Evolutionary conservation across 2,797 vertebrate genomes (phyloP).

Genomic region (Gallinago stenura): DNA sequence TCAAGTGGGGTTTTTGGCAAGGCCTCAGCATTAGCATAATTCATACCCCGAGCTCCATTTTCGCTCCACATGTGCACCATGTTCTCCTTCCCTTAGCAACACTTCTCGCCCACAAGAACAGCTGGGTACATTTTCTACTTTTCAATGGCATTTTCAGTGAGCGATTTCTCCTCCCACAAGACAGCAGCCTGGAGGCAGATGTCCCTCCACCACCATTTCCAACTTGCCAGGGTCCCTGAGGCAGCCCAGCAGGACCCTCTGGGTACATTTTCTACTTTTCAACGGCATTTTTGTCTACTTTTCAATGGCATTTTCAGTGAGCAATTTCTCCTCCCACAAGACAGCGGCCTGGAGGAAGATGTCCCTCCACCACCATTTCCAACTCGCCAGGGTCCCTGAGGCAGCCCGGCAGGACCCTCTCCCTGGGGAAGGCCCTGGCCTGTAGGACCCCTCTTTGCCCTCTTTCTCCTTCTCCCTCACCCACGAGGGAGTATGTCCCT

Average conservation of each 20-base stretch:
- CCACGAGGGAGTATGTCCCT: fast-evolving
- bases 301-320: not conserved
- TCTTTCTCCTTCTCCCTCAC: not conserved
- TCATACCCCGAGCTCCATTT: fast-evolving
- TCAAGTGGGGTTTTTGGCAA: not conserved
- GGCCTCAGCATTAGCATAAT: not conserved
- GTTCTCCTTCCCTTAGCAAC: not conserved
- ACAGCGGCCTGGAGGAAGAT: fast-evolving
- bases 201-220: fast-evolving
- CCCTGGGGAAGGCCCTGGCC: not conserved
- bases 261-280: not conserved
- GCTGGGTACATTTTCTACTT: not conserved
- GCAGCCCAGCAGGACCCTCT: too few relatives aligned
- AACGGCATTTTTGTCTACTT: not conserved
- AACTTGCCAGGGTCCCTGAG: fast-evolving
- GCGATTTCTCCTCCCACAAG: not conserved
- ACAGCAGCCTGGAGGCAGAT: fast-evolving
- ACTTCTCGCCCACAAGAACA: fast-evolving
- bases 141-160: not conserved
- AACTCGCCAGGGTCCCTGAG: fast-evolving
- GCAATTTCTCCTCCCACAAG: not conserved
- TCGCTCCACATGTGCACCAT: fast-evolving
- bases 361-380: fast-evolving
- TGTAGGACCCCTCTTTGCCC: fast-evolving
- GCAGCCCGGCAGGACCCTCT: too few relatives aligned